Percentiles rank a stretch among this genome's conserved stretches.
phyloP scores from a whole-genome alignment of 1,140 invertebrate genomes.

The Heliconius melpomene region DNA sequence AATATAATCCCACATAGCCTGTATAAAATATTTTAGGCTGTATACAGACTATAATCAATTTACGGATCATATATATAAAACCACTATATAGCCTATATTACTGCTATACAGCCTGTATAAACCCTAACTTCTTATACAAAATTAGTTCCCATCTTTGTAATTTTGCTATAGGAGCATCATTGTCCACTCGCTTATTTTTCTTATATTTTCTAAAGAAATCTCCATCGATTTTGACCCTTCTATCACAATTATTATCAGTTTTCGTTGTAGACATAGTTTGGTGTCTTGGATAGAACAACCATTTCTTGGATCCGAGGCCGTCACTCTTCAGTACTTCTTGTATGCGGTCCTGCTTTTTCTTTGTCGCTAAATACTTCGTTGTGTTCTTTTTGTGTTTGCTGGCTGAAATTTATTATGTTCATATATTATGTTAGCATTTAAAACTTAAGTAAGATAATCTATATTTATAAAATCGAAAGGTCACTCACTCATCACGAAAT shows the following conservation, averaged over 20 bases:
- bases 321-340: constrained; percentile 69
- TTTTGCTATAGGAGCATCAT: constrained; percentile 64
- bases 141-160: constrained; percentile 71
- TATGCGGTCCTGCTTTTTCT: constrained; percentile 65
- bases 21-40: neutral
- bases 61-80: neutral
- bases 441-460: too few relatives aligned
- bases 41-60: neutral
- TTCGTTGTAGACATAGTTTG: neutral
- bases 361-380: constrained; percentile 66
- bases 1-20: neutral
- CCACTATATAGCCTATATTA: neutral
- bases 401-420: constrained; percentile 57
- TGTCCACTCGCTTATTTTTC: constrained; percentile 58
- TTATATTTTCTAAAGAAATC: constrained; percentile 72
- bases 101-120: constrained; percentile 56
- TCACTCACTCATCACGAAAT: too few relatives aligned
- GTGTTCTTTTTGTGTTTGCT: constrained; percentile 64
- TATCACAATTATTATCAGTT: neutral
- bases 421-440: too few relatives aligned
- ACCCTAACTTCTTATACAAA: constrained; percentile 73
- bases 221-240: constrained; percentile 24
- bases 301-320: constrained; percentile 65
- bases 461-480: too few relatives aligned
- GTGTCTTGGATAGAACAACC: constrained; percentile 62